phyloP scores from a whole-genome alignment of 2,113 vertebrate genomes.

The Dendropsophus ebraccatus region DNA sequence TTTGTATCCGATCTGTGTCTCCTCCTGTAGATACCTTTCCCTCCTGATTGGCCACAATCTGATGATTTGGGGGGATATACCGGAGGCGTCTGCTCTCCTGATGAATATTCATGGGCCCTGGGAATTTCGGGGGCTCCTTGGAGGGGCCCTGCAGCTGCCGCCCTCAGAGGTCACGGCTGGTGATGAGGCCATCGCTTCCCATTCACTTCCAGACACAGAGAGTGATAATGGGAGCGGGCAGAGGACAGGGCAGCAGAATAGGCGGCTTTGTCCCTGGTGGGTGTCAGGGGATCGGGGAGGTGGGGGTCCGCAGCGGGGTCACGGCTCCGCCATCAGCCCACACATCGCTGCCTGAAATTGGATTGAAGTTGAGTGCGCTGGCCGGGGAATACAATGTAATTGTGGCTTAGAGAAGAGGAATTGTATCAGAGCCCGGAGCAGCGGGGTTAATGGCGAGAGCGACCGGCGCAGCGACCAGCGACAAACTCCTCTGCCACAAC shows the following conservation, averaged over 20 bases:
- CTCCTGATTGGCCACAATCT: neutral
- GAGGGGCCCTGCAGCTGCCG: conserved; percentile 6
- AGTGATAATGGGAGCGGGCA: conserved; percentile 13
- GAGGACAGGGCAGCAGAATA: neutral
- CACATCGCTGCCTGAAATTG: conserved; percentile 28
- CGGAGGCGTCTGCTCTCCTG: neutral
- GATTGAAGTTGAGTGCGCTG: conserved; percentile 13
- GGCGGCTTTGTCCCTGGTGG: conserved; percentile 39
- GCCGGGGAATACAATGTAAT: conserved; percentile 37
- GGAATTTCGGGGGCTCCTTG: conserved; percentile 35
- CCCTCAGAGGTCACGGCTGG: conserved; percentile 2
- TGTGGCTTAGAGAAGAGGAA: conserved; percentile 6
- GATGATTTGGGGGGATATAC: neutral
- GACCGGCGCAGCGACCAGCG: neutral
- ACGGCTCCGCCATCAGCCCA: conserved; percentile 22
- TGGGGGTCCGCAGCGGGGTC: conserved; percentile 37
- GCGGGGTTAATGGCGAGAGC: conserved; percentile 21
- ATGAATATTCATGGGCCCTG: conserved; percentile 53
- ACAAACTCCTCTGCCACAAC: neutral
- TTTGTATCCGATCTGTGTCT: too few species aligned
- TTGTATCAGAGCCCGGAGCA: conserved; percentile 21
- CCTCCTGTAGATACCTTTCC: too few species aligned
- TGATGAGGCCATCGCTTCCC: conserved; percentile 33
- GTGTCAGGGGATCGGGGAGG: conserved; percentile 25
- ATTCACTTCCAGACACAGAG: conserved; percentile 42